phyloP scores from a whole-genome alignment of 2,113 vertebrate species.

The Perognathus longimembris region DNA sequence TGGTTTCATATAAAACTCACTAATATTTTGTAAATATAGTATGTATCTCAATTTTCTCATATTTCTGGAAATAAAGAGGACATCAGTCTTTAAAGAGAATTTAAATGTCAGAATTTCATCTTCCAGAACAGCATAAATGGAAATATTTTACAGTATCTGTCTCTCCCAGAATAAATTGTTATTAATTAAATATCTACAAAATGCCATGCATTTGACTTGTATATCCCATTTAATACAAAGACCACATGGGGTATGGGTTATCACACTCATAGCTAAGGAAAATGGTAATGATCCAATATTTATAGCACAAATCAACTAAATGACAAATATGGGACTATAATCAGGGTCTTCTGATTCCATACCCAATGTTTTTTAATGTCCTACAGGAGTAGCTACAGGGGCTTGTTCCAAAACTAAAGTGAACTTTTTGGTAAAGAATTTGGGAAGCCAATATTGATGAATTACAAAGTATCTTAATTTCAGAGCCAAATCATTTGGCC shows the following conservation, averaged over 20 bases:
- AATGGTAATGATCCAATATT: not conserved
- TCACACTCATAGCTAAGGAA: slow-evolving; percentile 8
- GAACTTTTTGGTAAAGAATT: slow-evolving; percentile 57
- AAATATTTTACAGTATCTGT: slow-evolving; percentile 12
- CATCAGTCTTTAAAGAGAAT: slow-evolving; percentile 40
- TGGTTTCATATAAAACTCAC: not conserved
- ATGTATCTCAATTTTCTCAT: not conserved
- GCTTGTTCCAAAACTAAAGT: slow-evolving; percentile 35
- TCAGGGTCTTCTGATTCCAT: slow-evolving; percentile 7
- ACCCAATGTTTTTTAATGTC: slow-evolving; percentile 24
- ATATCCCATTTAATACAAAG: not conserved
- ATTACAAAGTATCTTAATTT: slow-evolving; percentile 57
- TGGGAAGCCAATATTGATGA: slow-evolving; percentile 54
- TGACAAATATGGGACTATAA: not conserved
- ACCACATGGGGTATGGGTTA: not conserved
- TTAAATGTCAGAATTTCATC: slow-evolving; percentile 20
- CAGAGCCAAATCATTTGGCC: slow-evolving; percentile 16
- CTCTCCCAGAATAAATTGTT: not conserved
- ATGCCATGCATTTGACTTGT: not conserved
- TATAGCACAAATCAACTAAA: not conserved
- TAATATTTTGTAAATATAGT: slow-evolving; percentile 1
- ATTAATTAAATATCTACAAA: slow-evolving; percentile 10
- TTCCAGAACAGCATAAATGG: slow-evolving; percentile 9
- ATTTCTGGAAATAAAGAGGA: slow-evolving; percentile 21
- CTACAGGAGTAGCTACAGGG: not conserved